These are phyloP conservation scores for Leucopsar rothschildi DNA, from an alignment of 2,113 vertebrate species.

Conservation along the genomic window DNA sequence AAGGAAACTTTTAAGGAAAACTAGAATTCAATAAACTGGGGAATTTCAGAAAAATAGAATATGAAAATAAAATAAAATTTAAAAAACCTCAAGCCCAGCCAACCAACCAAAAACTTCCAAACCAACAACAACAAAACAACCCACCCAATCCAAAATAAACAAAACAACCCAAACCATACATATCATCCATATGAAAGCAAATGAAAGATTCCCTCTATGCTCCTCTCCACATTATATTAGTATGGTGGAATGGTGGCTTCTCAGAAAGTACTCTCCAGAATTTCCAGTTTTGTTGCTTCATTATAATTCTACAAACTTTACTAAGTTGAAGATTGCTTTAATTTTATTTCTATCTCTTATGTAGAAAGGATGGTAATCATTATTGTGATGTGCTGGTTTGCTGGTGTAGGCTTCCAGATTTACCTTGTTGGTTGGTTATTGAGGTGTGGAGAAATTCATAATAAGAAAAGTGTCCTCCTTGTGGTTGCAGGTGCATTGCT, in stretches of 20 bases:
- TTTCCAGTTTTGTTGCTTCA: neutral
- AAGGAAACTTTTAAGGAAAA: neutral
- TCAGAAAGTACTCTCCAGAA: neutral
- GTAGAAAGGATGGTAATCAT: neutral
- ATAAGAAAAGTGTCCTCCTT: neutral
- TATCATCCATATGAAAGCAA: neutral
- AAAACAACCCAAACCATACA: neutral
- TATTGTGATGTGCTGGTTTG: neutral
- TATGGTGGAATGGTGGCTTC: neutral
- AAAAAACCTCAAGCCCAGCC: neutral
- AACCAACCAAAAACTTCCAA: neutral
- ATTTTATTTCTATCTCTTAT: neutral
- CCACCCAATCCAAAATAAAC: neutral
- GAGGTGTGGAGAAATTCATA: neutral
- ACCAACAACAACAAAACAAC: neutral
- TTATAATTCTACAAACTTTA: neutral
- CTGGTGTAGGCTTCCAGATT: neutral
- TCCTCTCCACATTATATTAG: fast-evolving
- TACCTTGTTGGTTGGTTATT: neutral
- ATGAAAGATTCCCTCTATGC: neutral
- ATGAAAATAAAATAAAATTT: neutral
- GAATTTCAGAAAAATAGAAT: neutral
- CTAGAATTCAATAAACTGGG: neutral
- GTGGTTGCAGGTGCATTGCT: neutral
- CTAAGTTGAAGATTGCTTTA: neutral